A percentile compares a stretch with the other conserved stretches of the same genome.
Evolutionary conservation across 1,140 invertebrate genomes (phyloP).

Genomic region (Drosophila willistoni): DNA sequence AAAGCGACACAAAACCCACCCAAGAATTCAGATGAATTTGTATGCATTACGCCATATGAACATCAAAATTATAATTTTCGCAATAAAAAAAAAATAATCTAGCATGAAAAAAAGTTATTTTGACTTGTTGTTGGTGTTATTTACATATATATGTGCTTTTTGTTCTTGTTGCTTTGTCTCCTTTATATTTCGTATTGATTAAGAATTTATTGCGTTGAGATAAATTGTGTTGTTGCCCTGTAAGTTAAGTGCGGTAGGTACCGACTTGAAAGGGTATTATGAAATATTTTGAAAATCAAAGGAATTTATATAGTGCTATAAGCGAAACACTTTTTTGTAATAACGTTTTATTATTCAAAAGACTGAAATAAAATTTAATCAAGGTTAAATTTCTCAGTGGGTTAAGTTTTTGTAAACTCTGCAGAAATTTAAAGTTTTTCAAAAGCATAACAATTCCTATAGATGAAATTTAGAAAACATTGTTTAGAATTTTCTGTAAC

Average conservation of each 20-base stretch:
- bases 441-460: too few species aligned
- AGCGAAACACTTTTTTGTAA: too few species aligned
- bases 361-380: too few species aligned
- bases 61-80: conserved; percentile 68
- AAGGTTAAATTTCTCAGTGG: too few species aligned
- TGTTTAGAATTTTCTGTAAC: too few species aligned
- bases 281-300: not conserved
- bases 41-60: conserved; percentile 45
- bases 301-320: too few species aligned
- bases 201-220: conserved; percentile 11
- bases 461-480: too few species aligned
- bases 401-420: too few species aligned
- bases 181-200: not conserved
- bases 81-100: conserved; percentile 43
- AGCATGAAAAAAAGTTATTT: conserved; percentile 6
- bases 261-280: not conserved
- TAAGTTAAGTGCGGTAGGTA: not conserved
- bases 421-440: too few species aligned
- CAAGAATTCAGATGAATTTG: conserved; percentile 45
- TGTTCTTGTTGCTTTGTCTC: not conserved
- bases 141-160: not conserved
- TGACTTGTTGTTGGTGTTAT: not conserved
- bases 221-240: not conserved
- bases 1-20: conserved; percentile 5
- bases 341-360: too few species aligned